Evolutionary conservation across 1,140 invertebrate genomes (phyloP).

Genomic region (Caenorhabditis briggsae): DNA sequence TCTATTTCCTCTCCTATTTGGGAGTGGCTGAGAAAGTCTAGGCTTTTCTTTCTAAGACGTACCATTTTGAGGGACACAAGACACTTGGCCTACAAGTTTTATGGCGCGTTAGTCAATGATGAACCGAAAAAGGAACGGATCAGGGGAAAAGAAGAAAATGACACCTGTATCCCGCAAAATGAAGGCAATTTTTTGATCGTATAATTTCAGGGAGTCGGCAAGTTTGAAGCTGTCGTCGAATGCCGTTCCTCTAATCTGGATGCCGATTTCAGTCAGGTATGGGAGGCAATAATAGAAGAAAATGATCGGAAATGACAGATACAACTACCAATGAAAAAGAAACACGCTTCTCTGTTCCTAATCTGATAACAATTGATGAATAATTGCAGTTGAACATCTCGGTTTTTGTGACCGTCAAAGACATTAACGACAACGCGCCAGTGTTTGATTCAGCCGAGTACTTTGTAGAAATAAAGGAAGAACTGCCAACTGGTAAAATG

Average conservation of each 20-base stretch:
- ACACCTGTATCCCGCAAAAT: background rate
- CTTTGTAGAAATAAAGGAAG: constrained; percentile 73
- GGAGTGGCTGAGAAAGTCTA: constrained; percentile 14
- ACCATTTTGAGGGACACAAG: constrained; percentile 45
- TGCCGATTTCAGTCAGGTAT: constrained; percentile 61
- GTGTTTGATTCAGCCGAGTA: constrained; percentile 90
- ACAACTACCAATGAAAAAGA: background rate
- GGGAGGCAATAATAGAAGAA: background rate
- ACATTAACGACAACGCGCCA: constrained; percentile 93
- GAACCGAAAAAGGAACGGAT: background rate
- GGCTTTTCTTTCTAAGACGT: background rate
- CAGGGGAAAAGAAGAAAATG: background rate
- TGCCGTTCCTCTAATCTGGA: constrained; percentile 63
- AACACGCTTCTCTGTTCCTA: constrained; percentile 36
- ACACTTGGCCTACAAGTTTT: constrained; percentile 38
- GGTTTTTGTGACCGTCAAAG: constrained; percentile 86
- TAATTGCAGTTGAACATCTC: constrained; percentile 70
- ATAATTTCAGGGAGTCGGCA: constrained; percentile 63
- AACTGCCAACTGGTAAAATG: constrained; percentile 58
- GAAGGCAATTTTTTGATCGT: background rate
- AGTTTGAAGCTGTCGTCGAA: constrained; percentile 71
- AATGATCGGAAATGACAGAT: constrained; percentile 38
- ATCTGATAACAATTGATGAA: constrained; percentile 58
- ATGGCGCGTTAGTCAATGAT: constrained; percentile 51
- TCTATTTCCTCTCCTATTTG: background rate